These are phyloP conservation scores for Kuschelorhynchus macadamiae DNA, from an alignment of 2,888 invertebrate species.

Conservation along the genomic window DNA sequence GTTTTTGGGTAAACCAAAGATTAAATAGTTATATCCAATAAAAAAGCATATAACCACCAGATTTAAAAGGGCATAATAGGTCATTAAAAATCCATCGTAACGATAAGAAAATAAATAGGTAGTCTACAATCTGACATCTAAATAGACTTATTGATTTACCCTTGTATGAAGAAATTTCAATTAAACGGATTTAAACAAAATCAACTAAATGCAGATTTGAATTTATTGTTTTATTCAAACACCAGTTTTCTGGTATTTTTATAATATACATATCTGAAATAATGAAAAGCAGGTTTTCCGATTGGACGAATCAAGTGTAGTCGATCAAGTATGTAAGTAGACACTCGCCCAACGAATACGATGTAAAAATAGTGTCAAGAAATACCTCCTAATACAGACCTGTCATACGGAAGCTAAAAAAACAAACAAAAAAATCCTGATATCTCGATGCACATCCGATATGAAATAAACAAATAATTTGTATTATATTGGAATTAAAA, in stretches of 20 bases:
- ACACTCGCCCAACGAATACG: conserved; percentile 23
- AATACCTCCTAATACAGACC: conserved; percentile 28
- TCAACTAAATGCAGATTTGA: neutral
- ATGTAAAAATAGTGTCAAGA: conserved; percentile 37
- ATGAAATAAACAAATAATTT: neutral
- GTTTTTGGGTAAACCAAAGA: too few species aligned
- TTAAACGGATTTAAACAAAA: neutral
- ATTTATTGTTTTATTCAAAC: too few species aligned
- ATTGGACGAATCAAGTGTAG: too few species aligned
- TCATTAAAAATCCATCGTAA: too few species aligned
- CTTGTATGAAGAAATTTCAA: conserved; percentile 1
- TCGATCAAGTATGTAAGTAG: conserved; percentile 5
- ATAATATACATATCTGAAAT: too few species aligned
- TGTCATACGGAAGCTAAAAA: conserved; percentile 6
- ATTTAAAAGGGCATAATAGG: too few species aligned
- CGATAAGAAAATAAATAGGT: neutral
- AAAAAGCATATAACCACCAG: too few species aligned
- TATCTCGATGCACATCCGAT: neutral
- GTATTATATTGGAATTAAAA: conserved; percentile 4
- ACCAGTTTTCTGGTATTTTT: too few species aligned
- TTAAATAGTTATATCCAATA: too few species aligned
- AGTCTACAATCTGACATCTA: neutral
- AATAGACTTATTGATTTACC: conserved; percentile 17
- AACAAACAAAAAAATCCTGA: conserved; percentile 3
- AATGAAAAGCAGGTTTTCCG: too few species aligned